phyloP scores from a whole-genome alignment of 1,140 invertebrate genomes.

The Drosophila obscura region DNA sequence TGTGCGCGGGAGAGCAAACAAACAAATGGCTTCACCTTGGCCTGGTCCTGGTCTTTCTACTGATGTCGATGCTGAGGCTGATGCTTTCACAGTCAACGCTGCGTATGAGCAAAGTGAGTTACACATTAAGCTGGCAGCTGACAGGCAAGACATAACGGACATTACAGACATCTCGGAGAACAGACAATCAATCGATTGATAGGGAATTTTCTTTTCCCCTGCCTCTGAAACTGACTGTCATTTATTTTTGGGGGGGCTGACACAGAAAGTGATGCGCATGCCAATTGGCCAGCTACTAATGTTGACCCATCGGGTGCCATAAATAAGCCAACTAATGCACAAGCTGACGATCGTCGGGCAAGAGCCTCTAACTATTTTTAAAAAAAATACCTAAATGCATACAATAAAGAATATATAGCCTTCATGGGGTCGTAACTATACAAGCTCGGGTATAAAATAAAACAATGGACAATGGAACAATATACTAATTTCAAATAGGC shows the following conservation, averaged over 20 bases:
- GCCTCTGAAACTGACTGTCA: too few species aligned
- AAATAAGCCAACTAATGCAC: conserved; percentile 43
- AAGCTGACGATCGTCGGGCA: conserved; percentile 1
- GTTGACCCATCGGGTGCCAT: conserved; percentile 7
- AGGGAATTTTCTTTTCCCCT: neutral
- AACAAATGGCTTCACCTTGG: conserved; percentile 26
- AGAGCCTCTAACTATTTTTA: conserved; percentile 28
- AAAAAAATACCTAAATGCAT: too few species aligned
- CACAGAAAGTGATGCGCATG: too few species aligned
- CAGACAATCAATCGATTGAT: conserved; percentile 33
- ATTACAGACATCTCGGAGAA: too few species aligned
- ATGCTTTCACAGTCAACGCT: conserved; percentile 19
- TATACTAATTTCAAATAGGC: conserved; percentile 71
- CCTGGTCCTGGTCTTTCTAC: too few species aligned
- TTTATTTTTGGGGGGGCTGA: too few species aligned
- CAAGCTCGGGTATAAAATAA: neutral
- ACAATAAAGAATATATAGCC: too few species aligned
- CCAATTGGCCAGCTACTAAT: neutral
- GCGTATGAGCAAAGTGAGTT: conserved; percentile 54
- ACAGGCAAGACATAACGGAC: too few species aligned
- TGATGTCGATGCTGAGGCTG: too few species aligned
- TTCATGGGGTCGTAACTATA: too few species aligned
- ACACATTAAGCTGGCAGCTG: conserved; percentile 8
- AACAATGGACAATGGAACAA: conserved; percentile 38
- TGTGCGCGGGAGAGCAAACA: neutral